These are phyloP conservation scores for Epinotia brunnichana DNA, from an alignment of 2,888 invertebrate species.

Conservation along the genomic window DNA sequence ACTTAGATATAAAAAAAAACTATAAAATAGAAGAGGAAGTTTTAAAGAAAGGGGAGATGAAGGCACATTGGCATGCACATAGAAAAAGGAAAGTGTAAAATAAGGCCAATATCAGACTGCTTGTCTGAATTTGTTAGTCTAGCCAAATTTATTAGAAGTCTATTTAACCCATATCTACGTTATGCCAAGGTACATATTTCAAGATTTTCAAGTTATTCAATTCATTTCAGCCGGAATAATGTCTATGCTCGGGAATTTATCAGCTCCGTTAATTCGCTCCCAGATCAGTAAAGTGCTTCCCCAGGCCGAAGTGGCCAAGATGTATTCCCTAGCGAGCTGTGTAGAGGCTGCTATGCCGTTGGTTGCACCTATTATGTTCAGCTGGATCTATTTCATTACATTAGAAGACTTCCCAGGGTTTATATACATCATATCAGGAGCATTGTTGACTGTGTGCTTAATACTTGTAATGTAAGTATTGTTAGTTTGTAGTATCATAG, in stretches of 20 bases:
- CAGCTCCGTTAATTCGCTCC: constrained; percentile 45
- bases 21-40: no score
- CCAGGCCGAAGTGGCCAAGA: constrained; percentile 42
- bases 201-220: no score
- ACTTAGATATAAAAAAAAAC: no score
- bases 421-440: constrained; percentile 44
- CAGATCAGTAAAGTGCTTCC: constrained; percentile 46
- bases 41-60: no score
- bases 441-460: constrained; percentile 40
- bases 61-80: no score
- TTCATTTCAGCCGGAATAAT: constrained; percentile 43
- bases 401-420: constrained; percentile 44
- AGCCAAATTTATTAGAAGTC: no score
- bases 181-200: no score
- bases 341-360: constrained; percentile 44
- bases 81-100: no score
- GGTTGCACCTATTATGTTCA: constrained; percentile 45
- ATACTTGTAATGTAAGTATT: constrained; percentile 45
- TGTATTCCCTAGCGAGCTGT: constrained; percentile 44
- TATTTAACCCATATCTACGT: no score
- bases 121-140: no score
- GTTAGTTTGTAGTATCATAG: no score
- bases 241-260: constrained; percentile 45
- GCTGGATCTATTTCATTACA: constrained; percentile 41
- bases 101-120: no score